phyloP scores from a whole-genome alignment of 2,113 vertebrate species.

The Ornithorhynchus anatinus region DNA sequence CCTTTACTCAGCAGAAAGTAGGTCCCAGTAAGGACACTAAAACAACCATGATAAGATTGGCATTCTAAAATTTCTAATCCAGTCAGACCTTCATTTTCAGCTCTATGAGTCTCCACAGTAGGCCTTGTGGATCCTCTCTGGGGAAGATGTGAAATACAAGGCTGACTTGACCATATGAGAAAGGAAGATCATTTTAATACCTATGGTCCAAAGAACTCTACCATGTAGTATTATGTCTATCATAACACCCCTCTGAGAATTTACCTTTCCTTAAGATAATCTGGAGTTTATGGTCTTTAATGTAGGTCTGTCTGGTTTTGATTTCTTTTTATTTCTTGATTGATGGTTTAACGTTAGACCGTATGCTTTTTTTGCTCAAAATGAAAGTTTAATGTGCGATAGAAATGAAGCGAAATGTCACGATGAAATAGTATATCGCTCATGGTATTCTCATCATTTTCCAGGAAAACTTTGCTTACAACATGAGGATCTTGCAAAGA shows the following conservation, averaged over 20 bases:
- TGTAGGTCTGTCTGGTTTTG: neutral
- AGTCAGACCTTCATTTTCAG: too few species aligned
- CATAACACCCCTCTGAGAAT: neutral
- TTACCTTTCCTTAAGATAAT: neutral
- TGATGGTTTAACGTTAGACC: neutral
- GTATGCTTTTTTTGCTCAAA: neutral
- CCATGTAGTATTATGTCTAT: neutral
- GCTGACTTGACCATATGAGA: neutral
- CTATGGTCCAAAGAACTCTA: neutral
- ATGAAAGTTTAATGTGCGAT: neutral
- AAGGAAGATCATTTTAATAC: conserved; percentile 2
- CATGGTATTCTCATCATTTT: neutral
- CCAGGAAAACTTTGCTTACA: conserved; percentile 93
- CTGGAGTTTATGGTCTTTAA: neutral
- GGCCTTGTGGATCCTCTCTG: too few species aligned
- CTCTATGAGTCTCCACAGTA: too few species aligned
- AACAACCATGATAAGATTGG: too few species aligned
- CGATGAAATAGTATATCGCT: neutral
- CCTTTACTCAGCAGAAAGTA: too few species aligned
- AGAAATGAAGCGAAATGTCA: neutral
- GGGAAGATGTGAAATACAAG: neutral
- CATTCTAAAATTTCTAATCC: too few species aligned
- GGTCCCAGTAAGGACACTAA: too few species aligned
- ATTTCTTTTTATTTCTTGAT: neutral
- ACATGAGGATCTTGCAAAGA: conserved; percentile 85